Evolutionary conservation across 2,888 invertebrate genomes (phyloP).

Genomic region (Nomada lathburiana): DNA sequence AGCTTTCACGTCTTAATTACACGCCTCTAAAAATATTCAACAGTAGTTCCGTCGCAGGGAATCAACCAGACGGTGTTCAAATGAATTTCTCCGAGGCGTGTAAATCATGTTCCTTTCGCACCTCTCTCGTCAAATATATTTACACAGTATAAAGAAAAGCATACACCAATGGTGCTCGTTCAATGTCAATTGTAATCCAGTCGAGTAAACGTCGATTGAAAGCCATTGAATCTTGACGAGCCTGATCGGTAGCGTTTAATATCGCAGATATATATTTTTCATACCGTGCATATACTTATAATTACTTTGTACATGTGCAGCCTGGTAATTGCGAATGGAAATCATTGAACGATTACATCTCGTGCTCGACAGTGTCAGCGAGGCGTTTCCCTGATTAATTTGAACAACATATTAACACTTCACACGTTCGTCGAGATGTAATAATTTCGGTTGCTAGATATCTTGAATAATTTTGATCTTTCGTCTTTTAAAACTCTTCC

Average conservation of each 20-base stretch:
- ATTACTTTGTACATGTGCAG: constrained; percentile 6
- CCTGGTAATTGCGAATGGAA: neutral
- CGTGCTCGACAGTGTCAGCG: neutral
- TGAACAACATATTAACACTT: neutral
- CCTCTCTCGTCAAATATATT: neutral
- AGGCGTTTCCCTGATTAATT: neutral
- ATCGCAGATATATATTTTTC: constrained; percentile 8
- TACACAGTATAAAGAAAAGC: too few relatives aligned
- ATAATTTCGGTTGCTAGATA: neutral
- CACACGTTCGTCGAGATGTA: too few relatives aligned
- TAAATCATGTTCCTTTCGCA: neutral
- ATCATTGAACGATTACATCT: constrained; percentile 7
- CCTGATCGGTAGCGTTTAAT: constrained; percentile 32
- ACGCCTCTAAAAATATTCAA: neutral
- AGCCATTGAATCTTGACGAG: constrained; percentile 36
- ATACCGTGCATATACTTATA: neutral
- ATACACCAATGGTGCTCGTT: constrained; percentile 5
- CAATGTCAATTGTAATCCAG: constrained; percentile 24
- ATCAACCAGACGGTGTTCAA: neutral
- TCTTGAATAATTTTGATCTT: neutral
- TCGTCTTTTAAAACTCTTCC: constrained; percentile 4
- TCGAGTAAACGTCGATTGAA: constrained; percentile 11
- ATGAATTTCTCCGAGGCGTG: neutral
- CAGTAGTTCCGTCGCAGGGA: too few relatives aligned
- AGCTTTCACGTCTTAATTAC: neutral